Evolutionary conservation across 2,113 vertebrate species (phyloP).

Genomic region (Urocitellus parryii): DNA sequence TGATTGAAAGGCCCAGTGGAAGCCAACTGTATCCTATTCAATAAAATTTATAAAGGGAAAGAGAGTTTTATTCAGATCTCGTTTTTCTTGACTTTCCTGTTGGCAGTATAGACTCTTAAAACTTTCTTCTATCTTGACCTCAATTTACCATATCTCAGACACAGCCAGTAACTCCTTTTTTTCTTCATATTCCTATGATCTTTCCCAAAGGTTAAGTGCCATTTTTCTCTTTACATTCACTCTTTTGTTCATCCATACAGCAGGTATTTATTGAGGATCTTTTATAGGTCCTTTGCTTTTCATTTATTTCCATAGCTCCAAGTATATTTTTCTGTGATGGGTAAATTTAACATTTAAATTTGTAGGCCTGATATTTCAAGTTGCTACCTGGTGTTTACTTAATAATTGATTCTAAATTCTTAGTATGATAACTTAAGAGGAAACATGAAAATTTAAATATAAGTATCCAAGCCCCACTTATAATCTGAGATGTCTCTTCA

Average conservation of each 20-base stretch:
- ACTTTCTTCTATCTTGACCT: constrained; percentile 20
- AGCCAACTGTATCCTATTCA: background rate
- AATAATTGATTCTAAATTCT: too few relatives aligned
- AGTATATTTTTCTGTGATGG: background rate
- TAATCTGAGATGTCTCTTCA: background rate
- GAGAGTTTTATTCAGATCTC: background rate
- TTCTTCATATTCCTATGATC: background rate
- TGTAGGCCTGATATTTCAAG: background rate
- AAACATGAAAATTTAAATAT: too few relatives aligned
- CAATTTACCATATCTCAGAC: background rate
- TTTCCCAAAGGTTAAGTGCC: background rate
- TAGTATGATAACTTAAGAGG: too few relatives aligned
- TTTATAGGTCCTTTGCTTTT: constrained; percentile 14
- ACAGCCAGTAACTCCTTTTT: background rate
- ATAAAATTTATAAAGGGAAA: background rate
- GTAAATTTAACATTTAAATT: constrained; percentile 31
- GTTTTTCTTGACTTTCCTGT: background rate
- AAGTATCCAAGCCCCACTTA: background rate
- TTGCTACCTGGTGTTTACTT: background rate
- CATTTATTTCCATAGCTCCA: constrained; percentile 10
- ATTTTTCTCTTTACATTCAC: constrained; percentile 14
- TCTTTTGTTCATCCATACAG: background rate
- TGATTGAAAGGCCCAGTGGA: background rate
- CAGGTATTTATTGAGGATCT: constrained; percentile 1
- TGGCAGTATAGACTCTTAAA: background rate